These are phyloP conservation scores for Bugulina stolonifera DNA, from an alignment of 2,888 invertebrate genomes.

Conservation along the genomic window DNA sequence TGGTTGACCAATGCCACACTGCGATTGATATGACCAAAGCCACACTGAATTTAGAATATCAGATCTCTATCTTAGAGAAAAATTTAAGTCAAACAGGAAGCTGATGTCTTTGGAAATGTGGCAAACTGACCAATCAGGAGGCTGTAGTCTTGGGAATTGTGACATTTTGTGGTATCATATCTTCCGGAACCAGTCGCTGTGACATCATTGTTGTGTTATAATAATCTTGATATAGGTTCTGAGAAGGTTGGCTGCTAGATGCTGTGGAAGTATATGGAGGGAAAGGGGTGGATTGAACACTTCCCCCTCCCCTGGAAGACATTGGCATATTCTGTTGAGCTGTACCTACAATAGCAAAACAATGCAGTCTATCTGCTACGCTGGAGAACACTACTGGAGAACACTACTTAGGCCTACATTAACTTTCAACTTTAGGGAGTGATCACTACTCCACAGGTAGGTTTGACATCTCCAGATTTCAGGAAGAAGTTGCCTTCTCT, in stretches of 20 bases:
- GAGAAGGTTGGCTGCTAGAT: slow-evolving; percentile 4
- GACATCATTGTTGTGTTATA: slow-evolving; percentile 9
- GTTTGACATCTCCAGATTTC: too few species aligned
- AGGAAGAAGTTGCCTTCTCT: too few species aligned
- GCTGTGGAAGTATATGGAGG: background rate
- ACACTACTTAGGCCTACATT: too few species aligned
- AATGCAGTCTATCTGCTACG: background rate
- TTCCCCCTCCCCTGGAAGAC: background rate
- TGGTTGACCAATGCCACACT: too few species aligned
- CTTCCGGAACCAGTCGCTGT: background rate
- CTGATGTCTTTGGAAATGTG: too few species aligned
- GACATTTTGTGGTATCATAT: background rate
- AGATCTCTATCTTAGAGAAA: too few species aligned
- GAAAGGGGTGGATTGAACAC: background rate
- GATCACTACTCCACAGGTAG: too few species aligned
- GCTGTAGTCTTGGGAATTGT: background rate
- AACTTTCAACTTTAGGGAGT: too few species aligned
- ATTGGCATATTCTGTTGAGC: background rate
- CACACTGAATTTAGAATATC: too few species aligned
- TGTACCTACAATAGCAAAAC: background rate
- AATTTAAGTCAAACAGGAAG: too few species aligned
- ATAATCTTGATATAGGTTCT: slow-evolving; percentile 10
- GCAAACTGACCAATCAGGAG: background rate
- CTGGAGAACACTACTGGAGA: too few species aligned
- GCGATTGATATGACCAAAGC: too few species aligned